These are phyloP conservation scores for Thunnus albacares DNA, from an alignment of 2,797 vertebrate species.

Conservation along the genomic window DNA sequence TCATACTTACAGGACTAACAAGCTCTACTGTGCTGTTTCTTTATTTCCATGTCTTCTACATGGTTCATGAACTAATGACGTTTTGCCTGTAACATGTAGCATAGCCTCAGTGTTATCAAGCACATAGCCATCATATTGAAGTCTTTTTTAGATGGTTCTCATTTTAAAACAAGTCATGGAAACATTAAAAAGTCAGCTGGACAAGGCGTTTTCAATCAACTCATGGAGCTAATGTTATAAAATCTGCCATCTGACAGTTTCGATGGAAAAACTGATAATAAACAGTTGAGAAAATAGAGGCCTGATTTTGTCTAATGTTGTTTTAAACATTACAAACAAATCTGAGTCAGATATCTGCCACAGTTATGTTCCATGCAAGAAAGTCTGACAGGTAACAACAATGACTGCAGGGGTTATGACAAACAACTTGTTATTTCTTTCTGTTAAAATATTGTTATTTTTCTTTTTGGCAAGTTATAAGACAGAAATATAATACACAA, in stretches of 20 bases:
- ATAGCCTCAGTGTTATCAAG: too few relatives aligned
- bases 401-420: too few relatives aligned
- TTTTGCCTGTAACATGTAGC: too few relatives aligned
- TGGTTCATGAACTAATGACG: too few relatives aligned
- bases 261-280: too few relatives aligned
- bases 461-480: neutral
- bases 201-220: too few relatives aligned
- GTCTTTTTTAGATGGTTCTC: neutral
- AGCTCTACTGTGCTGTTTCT: too few relatives aligned
- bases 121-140: neutral
- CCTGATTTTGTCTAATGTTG: neutral
- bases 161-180: neutral
- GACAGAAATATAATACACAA: neutral
- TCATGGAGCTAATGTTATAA: too few relatives aligned
- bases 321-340: neutral
- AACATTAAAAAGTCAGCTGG: neutral
- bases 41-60: too few relatives aligned
- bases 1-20: too few relatives aligned
- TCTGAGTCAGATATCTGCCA: neutral
- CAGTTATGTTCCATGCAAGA: too few relatives aligned
- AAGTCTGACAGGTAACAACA: too few relatives aligned
- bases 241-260: neutral
- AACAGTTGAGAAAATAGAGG: neutral
- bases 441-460: neutral
- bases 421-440: neutral